Evolutionary conservation across 2,113 vertebrate species (phyloP).

Genomic region (Pardalotus punctatus): DNA sequence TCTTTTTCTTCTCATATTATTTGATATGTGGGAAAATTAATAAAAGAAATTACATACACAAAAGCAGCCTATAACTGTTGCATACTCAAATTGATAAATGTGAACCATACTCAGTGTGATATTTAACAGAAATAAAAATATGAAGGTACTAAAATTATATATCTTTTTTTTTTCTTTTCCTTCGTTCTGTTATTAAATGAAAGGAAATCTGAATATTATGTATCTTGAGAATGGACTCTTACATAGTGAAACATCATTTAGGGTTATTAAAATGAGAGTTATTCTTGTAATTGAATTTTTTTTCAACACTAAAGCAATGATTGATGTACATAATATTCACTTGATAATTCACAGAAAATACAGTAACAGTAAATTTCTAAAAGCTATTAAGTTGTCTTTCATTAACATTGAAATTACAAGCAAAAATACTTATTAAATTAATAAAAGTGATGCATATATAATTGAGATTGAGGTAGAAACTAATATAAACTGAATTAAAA

Average conservation of each 20-base stretch:
- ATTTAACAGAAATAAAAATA: constrained; percentile 59
- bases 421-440: background rate
- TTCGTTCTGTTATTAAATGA: constrained; percentile 21
- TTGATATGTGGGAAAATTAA: constrained; percentile 54
- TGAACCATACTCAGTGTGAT: constrained; percentile 7
- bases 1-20: background rate
- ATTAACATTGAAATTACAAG: background rate
- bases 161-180: background rate
- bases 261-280: constrained; percentile 50
- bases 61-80: constrained; percentile 1
- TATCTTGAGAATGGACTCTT: constrained; percentile 13
- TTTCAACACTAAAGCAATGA: constrained; percentile 24
- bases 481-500: background rate
- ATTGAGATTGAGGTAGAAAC: background rate
- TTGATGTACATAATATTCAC: background rate
- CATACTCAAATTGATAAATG: constrained; percentile 32
- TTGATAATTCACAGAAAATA: constrained; percentile 39
- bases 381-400: constrained; percentile 8
- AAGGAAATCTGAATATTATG: constrained; percentile 50
- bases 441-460: background rate
- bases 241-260: constrained; percentile 18
- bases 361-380: background rate
- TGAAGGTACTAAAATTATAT: constrained; percentile 24
- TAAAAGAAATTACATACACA: constrained; percentile 41
- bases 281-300: constrained; percentile 13